Base-by-base conservation (phyloP, 2,888 invertebrate genomes). In the Embidobia sp. region DNA sequence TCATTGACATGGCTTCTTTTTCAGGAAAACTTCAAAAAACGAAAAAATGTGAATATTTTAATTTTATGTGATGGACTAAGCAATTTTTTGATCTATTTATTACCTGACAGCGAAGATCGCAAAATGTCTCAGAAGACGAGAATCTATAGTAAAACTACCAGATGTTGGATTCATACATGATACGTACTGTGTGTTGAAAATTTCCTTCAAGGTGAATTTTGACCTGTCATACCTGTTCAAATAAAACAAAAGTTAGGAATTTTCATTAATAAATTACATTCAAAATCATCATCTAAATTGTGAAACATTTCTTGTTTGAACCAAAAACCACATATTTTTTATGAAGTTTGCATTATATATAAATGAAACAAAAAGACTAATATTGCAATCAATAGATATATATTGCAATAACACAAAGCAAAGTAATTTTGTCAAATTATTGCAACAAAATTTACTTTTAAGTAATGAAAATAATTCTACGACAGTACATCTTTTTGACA, bases 91-190 rank as follows among this genome's bases (percentile, higher is more conserved):
- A 22, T 22, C 6, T 22, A 22, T 4, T 22, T 22, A n/a, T 22
- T 90, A 94, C 94, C 94, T 94, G 44, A 96, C 94, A 35, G 96
- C 95, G 88, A 96, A 96, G 0, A 95, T 95, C 82, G 95, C 94
- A 88, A 96, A 97, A 86, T 96, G 96, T 67, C 96, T 90, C 87
- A 98, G 97, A 8, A 98, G 91, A 29, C 98, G 92, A 0, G 97
- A 93, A 90, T 98, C 95, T 64, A 98, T 97, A 11, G 96, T 97
- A 88, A 98, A 98, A 61, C 96, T 97, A 13, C 98, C 98, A 10
- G 98, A 96, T 0, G 97, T 97, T 0, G 98, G 98, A 90, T 98
- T 98, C 98, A 98, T 98, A 88, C 96, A 96, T 0, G 97, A 95
- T 11, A 98, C 94, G 88, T 97, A 98, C 91, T 98, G 98, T 35